Evolutionary conservation across 2,113 vertebrate genomes (phyloP), one percentile per base, ranked within the genome.

Genomic region (Mobula hypostoma): DNA sequence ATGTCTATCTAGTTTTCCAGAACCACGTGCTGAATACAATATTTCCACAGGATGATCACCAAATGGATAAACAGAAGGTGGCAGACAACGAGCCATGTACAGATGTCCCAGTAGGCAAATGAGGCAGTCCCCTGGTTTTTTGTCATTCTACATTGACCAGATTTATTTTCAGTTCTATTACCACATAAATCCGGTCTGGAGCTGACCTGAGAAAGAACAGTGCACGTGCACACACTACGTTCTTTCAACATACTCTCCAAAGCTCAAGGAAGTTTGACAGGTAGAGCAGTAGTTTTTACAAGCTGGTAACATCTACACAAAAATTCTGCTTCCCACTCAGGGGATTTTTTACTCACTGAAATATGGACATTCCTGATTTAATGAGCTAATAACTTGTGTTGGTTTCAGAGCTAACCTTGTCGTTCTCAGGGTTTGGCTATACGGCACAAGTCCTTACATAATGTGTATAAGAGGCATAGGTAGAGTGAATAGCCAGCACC

Each of bases 121-220:
- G 85, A 88, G 58, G 29, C 85, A 88, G 63, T 88, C 58, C 11
- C 27, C 29, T 63, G 29, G 27, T 88, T 88, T 48, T n/a, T 58
- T 6, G 2, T 63, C 56, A 63, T 29, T 27, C n/a, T n/a, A 29
- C n/a, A 87, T 88, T 63, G 29, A 14, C 56, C 58, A 88, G 58
- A 88, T 88, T 88, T n/a, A n/a, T 17, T 63, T 88, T 63, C 85
- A 88, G 56, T 63, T 63, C 58, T 9, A n/a, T 85, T 58, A 85
- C 56, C 83, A 61, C 56, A 83, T 85, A 14, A 32, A 66, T 63
- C 58, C 56, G 61, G 29, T 66, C 58, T 88, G 85, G 83, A 11
- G n/a, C 29, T 87, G 83, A 61, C 48, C 48, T 61, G 24, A 48
- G 5, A 6, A n/a, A 88, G 58, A 63, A n/a, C 58, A 17, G 58